Evolutionary conservation across 1,140 invertebrate species (phyloP), one percentile per base, ranked within the genome.

Genomic region (Polyergus mexicanus): DNA sequence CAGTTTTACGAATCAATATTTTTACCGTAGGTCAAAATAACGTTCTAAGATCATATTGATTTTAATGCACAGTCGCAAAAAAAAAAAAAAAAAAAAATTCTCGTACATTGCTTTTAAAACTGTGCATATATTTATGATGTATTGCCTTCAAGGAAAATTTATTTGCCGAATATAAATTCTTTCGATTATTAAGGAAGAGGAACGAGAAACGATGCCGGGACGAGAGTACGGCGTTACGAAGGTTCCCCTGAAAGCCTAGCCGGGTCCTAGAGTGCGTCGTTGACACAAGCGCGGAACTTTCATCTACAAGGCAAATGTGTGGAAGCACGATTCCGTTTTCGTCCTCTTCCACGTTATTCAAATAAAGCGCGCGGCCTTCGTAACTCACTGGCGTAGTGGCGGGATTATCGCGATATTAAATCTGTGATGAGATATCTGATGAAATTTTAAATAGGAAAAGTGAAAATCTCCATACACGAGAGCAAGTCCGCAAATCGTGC

Each of bases 231-330:
- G 19, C n/a, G 65, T 62, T 5, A 11, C 60, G 11, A 22, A 44
- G 22, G 58, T 89, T 86, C 72, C 72, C 58, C 74, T 54, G 84
- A 84, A 77, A 83, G 25, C 60, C 65, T 51, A n/a, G 38, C 44
- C 81, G 72, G 72, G 32, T 78, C 84, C 75, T 74, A 63, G 75
- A 84, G 66, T 86, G 54, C 84, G 76, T 74, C 84, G 88, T 89
- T 89, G 87, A 89, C 88, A 84, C 32, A 89, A 78, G 84, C 47
- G 47, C 72, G 60, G 58, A 74, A 84, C 84, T 89, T 86, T 86
- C 77, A 72, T 86, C 44, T 56, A 32, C 60, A 74, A 69, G 41
- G 84, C 63, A 60, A 60, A 88, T 62, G 88, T 76, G 71, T 60
- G 51, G 76, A 86, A 75, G 54, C 54, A 54, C 66, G 22, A 65